Conservation (phyloP, 2,888 invertebrate species). For the Dusona sp. region DNA sequence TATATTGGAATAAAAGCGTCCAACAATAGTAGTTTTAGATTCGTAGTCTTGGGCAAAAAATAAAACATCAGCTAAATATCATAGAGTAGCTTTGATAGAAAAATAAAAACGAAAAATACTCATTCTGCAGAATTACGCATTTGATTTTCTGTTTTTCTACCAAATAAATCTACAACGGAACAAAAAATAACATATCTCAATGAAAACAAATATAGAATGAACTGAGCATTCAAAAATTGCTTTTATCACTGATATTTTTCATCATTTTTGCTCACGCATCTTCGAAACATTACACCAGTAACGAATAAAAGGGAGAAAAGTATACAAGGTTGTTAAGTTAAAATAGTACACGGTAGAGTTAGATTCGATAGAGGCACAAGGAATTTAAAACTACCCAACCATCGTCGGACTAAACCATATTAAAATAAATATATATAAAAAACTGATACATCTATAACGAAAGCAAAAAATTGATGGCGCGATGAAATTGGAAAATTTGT, state of each 20-base stretch:
- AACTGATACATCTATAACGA: background rate
- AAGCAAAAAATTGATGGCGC: constrained; percentile 17
- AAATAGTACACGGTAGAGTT: constrained; percentile 10
- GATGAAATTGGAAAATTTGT: constrained; percentile 38
- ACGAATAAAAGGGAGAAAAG: background rate
- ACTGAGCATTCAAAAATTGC: background rate
- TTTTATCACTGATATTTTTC: background rate
- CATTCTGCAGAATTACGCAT: background rate
- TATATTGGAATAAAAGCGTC: background rate
- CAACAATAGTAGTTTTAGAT: constrained; percentile 2
- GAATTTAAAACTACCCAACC: constrained; percentile 32
- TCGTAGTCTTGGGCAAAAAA: background rate
- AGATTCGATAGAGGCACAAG: constrained; percentile 14
- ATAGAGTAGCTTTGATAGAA: background rate
- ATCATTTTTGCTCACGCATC: constrained; percentile 1
- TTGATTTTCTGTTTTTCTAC: background rate
- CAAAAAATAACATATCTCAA: constrained; percentile 1
- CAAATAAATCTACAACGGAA: background rate
- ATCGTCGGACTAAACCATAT: background rate
- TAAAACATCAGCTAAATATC: background rate
- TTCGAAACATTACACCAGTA: background rate
- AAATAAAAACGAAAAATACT: background rate
- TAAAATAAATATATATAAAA: constrained; percentile 14
- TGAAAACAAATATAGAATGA: background rate
- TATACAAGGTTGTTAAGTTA: background rate